These are phyloP conservation scores for Pterocles burchelli DNA, from an alignment of 2,113 vertebrate genomes.

Conservation along the genomic window DNA sequence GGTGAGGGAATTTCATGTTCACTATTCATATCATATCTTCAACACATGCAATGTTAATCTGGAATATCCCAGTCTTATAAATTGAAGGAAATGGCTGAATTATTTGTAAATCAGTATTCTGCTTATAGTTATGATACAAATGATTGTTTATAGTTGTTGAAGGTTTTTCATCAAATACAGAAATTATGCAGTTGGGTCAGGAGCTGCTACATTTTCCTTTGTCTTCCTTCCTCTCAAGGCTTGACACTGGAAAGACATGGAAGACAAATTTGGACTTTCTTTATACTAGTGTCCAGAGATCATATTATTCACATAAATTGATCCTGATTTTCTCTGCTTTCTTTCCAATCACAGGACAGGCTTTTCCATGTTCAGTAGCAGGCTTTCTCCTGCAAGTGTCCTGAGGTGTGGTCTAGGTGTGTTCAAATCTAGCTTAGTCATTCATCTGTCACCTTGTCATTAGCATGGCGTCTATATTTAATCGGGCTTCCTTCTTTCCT, in stretches of 20 bases:
- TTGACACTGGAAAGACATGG: background rate
- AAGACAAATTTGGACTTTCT: background rate
- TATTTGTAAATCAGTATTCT: background rate
- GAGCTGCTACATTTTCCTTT: background rate
- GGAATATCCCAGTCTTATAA: background rate
- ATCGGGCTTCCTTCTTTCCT: slow-evolving; percentile 60
- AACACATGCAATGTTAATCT: background rate
- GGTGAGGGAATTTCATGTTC: background rate
- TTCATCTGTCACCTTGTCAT: slow-evolving; percentile 50
- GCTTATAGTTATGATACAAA: background rate
- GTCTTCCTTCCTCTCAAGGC: background rate
- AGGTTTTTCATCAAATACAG: background rate
- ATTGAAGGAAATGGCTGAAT: background rate
- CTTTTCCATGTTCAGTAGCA: background rate
- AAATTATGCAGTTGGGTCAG: background rate
- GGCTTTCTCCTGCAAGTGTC: slow-evolving; percentile 24
- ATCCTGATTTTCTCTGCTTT: background rate
- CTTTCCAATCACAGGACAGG: background rate
- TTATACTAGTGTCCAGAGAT: background rate
- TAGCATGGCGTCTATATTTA: slow-evolving; percentile 68
- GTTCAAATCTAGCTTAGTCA: slow-evolving; percentile 57
- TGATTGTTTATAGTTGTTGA: background rate
- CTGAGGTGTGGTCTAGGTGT: slow-evolving; percentile 61
- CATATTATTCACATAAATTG: background rate
- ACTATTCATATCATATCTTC: background rate